These are phyloP conservation scores for Pilophorus perplexus DNA, from an alignment of 2,888 invertebrate species.

Conservation along the genomic window DNA sequence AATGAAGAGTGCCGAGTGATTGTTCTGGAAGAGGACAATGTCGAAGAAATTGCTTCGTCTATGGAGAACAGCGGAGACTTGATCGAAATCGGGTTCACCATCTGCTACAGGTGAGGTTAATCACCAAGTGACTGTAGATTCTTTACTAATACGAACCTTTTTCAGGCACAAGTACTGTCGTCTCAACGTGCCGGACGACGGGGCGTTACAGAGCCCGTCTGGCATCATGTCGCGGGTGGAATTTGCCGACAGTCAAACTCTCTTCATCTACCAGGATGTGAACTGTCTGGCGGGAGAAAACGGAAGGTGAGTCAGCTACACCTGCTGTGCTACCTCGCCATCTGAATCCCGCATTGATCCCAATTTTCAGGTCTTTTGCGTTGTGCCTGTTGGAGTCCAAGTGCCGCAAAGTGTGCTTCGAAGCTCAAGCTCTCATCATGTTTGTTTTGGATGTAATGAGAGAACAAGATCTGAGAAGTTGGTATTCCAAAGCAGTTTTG, in stretches of 20 bases:
- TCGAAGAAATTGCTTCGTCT: conserved; percentile 2
- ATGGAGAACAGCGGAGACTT: conserved; percentile 30
- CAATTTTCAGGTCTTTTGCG: conserved; percentile 28
- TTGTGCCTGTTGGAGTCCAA: conserved; percentile 46
- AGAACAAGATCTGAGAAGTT: conserved; percentile 50
- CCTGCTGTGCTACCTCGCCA: background rate
- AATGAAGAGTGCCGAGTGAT: no score
- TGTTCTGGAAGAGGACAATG: conserved; percentile 13
- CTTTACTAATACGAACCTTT: background rate
- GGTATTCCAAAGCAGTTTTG: background rate
- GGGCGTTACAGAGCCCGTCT: conserved; percentile 2
- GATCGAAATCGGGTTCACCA: conserved; percentile 40
- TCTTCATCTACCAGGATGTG: background rate
- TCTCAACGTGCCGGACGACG: background rate
- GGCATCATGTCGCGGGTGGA: conserved; percentile 24
- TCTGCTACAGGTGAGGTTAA: conserved; percentile 38
- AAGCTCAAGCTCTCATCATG: conserved; percentile 53
- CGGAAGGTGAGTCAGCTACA: conserved; percentile 2
- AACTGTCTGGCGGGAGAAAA: conserved; percentile 2
- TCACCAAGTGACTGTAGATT: conserved; percentile 17
- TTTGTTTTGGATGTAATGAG: conserved; percentile 51
- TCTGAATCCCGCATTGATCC: background rate
- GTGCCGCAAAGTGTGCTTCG: conserved; percentile 53
- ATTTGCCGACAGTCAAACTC: background rate
- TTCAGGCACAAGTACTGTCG: no score